Conservation (phyloP, 2,797 vertebrate species). For the Heteromormyrus szaboi region DNA sequence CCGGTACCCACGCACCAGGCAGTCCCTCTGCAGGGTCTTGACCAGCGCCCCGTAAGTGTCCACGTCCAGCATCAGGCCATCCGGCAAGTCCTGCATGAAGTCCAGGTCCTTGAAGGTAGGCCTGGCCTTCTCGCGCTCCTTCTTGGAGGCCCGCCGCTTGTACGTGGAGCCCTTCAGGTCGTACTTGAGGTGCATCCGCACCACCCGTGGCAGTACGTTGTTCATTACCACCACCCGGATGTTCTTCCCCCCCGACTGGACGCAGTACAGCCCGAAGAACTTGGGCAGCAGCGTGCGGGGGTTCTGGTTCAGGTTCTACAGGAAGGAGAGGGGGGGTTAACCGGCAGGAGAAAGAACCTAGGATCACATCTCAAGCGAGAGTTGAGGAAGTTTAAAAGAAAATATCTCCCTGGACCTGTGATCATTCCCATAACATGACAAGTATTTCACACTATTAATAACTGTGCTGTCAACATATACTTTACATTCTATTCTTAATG, state of each 20-base stretch:
- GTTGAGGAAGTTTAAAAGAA: neutral
- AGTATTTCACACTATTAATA: neutral
- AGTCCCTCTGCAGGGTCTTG: slow-evolving; percentile 92
- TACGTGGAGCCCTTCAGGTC: slow-evolving; percentile 97
- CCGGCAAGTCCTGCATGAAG: slow-evolving; percentile 87
- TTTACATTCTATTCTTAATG: neutral
- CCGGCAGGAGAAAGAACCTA: neutral
- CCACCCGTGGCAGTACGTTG: slow-evolving; percentile 86
- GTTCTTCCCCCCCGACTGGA: slow-evolving; percentile 95
- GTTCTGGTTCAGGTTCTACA: slow-evolving; percentile 96
- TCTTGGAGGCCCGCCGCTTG: slow-evolving; percentile 90
- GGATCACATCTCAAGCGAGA: neutral
- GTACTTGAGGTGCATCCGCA: slow-evolving; percentile 96
- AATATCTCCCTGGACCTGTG: neutral
- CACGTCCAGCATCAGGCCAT: slow-evolving; percentile 84
- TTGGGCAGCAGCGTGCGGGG: slow-evolving; percentile 93
- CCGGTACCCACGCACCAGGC: slow-evolving; percentile 70
- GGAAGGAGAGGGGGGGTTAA: neutral
- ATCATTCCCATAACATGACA: neutral
- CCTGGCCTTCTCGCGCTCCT: slow-evolving; percentile 85
- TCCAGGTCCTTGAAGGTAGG: slow-evolving; percentile 96
- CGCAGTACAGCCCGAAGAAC: slow-evolving; percentile 95
- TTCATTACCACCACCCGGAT: slow-evolving; percentile 98
- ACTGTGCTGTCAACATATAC: neutral
- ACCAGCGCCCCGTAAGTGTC: slow-evolving; percentile 87